A percentile compares a stretch with the other conserved stretches of the same genome.
Evolutionary conservation across 2,113 vertebrate species (phyloP).

Genomic region (Pungitius pungitius): DNA sequence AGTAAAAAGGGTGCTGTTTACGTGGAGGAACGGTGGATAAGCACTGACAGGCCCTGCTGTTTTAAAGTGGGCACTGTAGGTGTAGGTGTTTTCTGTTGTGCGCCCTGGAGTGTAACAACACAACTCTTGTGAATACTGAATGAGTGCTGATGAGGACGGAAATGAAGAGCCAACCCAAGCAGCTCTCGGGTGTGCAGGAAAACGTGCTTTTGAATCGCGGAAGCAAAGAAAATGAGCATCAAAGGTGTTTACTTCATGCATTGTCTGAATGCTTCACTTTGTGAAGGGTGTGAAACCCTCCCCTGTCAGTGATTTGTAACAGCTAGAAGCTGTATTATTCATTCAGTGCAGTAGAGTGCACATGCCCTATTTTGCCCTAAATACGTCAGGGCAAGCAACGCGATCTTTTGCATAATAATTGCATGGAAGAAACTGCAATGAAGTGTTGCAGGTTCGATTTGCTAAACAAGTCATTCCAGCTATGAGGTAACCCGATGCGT

Average conservation of each 20-base stretch:
- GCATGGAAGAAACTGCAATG: conserved; percentile 6
- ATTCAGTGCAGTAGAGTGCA: background rate
- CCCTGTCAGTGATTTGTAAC: conserved; percentile 9
- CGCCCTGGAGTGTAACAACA: conserved; percentile 17
- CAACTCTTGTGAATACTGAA: conserved; percentile 25
- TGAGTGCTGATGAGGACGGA: conserved; percentile 47
- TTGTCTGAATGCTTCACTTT: conserved; percentile 2
- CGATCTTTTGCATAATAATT: conserved; percentile 2
- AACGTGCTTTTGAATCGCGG: conserved; percentile 31
- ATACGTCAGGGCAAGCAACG: conserved; percentile 32
- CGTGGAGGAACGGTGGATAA: background rate
- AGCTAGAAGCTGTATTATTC: conserved; percentile 20
- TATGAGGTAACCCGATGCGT: conserved; percentile 55
- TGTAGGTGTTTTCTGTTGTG: conserved; percentile 15
- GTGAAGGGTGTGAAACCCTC: conserved; percentile 22
- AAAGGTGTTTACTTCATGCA: conserved; percentile 32
- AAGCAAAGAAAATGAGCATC: conserved; percentile 17
- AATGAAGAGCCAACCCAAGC: conserved; percentile 29
- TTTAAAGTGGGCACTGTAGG: conserved; percentile 4
- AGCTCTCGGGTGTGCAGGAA: conserved; percentile 14
- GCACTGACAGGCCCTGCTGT: background rate
- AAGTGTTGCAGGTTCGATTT: conserved; percentile 33
- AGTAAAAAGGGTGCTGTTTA: background rate
- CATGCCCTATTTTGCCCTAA: background rate
- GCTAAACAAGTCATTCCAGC: conserved; percentile 50